Conservation (phyloP, 1,140 invertebrate genomes). For the Aporrectodea caliginosa region DNA sequence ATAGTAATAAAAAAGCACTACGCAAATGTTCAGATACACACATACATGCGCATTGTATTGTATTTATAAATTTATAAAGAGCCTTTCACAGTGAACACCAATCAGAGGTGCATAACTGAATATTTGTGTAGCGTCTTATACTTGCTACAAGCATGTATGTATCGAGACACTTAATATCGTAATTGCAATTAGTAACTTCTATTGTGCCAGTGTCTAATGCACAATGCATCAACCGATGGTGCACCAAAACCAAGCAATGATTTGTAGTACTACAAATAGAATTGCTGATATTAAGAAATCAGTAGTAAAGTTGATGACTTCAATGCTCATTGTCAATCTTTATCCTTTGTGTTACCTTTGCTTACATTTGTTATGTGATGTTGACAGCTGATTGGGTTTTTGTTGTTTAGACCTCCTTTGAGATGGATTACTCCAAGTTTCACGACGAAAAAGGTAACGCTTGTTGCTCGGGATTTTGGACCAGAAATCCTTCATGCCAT, state of each 20-base stretch:
- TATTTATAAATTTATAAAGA: too few species aligned
- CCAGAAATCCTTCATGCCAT: background rate
- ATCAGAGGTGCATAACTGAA: too few species aligned
- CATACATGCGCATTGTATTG: too few species aligned
- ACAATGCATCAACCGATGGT: background rate
- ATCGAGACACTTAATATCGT: too few species aligned
- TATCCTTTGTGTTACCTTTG: background rate
- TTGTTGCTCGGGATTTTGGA: background rate
- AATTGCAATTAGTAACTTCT: too few species aligned
- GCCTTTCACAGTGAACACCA: too few species aligned
- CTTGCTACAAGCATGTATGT: too few species aligned
- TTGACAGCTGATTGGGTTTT: background rate
- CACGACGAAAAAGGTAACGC: background rate
- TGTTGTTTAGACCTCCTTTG: background rate
- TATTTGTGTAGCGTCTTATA: too few species aligned
- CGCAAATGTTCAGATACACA: too few species aligned
- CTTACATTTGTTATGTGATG: background rate
- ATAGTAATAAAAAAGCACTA: too few species aligned
- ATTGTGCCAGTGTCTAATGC: background rate
- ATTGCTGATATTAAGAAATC: background rate
- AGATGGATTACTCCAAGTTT: background rate
- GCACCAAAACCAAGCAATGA: background rate
- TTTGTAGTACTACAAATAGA: background rate
- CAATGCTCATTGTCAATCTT: background rate
- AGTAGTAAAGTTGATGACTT: too few species aligned